Percentiles rank a stretch among this genome's conserved stretches.
Conservation (phyloP, 2,113 vertebrate genomes). For the Triplophysa rosa region DNA sequence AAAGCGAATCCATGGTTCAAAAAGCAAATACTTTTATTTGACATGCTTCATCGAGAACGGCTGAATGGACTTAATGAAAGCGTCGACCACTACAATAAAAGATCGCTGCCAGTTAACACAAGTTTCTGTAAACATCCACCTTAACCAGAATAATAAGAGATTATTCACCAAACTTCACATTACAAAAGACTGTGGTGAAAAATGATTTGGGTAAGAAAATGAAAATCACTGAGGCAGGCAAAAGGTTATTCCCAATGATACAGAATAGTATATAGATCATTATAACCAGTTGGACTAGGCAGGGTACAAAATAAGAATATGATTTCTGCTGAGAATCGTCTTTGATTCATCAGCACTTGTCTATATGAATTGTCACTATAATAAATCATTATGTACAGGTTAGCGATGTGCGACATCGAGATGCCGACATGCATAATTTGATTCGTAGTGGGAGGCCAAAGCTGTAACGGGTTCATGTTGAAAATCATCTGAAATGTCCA, state of each 20-base stretch:
- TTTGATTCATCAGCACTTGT: constrained; percentile 23
- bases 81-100: background rate
- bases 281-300: constrained; percentile 36
- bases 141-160: constrained; percentile 26
- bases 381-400: constrained; percentile 38
- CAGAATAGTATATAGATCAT: constrained; percentile 35
- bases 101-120: constrained; percentile 32
- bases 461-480: constrained; percentile 1
- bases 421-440: constrained; percentile 38
- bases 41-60: background rate
- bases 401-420: constrained; percentile 5
- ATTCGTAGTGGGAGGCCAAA: background rate
- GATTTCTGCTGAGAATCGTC: background rate
- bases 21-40: background rate
- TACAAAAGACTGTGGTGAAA: constrained; percentile 47
- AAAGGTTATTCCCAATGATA: constrained; percentile 31
- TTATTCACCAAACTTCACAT: constrained; percentile 36
- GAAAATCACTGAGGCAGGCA: constrained; percentile 21
- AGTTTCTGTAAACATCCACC: constrained; percentile 38
- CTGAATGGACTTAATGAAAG: background rate
- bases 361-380: constrained; percentile 9
- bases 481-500: constrained; percentile 43
- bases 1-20: background rate
- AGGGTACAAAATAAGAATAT: constrained; percentile 18
- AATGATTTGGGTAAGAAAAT: constrained; percentile 2